phyloP scores from a whole-genome alignment of 2,113 vertebrate species.

The Garra rufa region DNA sequence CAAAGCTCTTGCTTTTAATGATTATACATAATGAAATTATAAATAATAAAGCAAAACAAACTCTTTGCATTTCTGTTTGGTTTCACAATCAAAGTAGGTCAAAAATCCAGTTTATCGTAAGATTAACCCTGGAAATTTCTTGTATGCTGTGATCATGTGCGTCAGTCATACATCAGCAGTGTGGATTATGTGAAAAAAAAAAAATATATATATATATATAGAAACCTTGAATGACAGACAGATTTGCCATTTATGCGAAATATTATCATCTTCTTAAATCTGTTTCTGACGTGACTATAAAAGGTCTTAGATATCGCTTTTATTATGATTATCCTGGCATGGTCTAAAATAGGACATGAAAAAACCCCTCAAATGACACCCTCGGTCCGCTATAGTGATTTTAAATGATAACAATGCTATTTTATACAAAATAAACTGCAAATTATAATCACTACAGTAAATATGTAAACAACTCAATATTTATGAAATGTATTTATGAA shows the following conservation, averaged over 20 bases:
- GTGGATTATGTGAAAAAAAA: constrained; percentile 30
- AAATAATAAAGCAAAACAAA: background rate
- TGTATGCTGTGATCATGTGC: constrained; percentile 5
- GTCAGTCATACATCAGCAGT: constrained; percentile 30
- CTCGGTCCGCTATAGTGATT: background rate
- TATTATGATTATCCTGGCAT: constrained; percentile 24
- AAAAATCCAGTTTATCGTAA: background rate
- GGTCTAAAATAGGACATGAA: constrained; percentile 4
- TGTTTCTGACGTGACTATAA: constrained; percentile 33
- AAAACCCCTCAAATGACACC: background rate
- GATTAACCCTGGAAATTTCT: background rate
- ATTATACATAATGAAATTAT: no score
- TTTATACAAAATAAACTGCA: background rate
- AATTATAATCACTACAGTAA: background rate
- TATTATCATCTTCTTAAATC: constrained; percentile 37
- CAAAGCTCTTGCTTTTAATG: background rate
- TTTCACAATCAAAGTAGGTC: background rate
- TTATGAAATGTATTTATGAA: background rate
- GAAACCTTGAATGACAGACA: constrained; percentile 30
- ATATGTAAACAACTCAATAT: background rate
- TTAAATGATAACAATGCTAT: background rate
- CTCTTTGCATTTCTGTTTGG: background rate
- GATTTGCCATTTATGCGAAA: constrained; percentile 34
- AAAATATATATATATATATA: no score
- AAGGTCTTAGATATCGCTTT: constrained; percentile 34